Evolutionary conservation across 2,888 invertebrate species (phyloP), one percentile per base, ranked within the genome.

Genomic region (Coelopa pilipes): DNA sequence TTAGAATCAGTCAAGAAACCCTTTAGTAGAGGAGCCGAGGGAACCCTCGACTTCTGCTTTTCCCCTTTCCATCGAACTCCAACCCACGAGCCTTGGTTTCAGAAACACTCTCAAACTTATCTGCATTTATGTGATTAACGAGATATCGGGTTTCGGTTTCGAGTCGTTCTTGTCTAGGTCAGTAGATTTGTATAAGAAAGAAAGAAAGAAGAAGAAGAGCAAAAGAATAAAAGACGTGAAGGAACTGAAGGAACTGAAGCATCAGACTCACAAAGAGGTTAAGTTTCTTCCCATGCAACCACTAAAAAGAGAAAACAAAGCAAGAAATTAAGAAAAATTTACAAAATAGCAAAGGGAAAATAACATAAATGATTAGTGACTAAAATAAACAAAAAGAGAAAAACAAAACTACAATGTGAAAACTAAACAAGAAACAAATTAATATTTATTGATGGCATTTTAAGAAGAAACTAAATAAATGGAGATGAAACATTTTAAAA

Each of bases 391-490:
- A 60, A 11, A 19, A 34, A 62, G 17, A 19, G 5, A 59, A 62
- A 62, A 21, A 66, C 47, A 66, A 49, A 66, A 49, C 49, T 66
- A 66, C 49, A 21, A 66, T 49, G 49, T 66, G 49, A 47, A 63
- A 13, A 45, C 11, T 13, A 34, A 65, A 47, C 13, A 47, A 45
- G 19, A 65, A 47, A 47, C 46, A 21, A 49, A n/a, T 13, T 19
- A 24, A 62, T 34, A 24, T 50, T 10, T 66, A 66, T 50, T 66
- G 50, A 21, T 45, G 50, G 34, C 2, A 5, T 66, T 47, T 65
- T 50, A 66, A 49, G 21, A 66, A 66, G 19, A 66, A 66, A 50
- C 50, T 24, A 50, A 66, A 24, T 66, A 66, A 66, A 66, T 66
- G 49, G 66, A 66, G 50, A 66, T 66, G 24, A 66, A 24, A 34